These are phyloP conservation scores for Melanaphis sacchari DNA, from an alignment of 1,140 invertebrate species.

Conservation along the genomic window DNA sequence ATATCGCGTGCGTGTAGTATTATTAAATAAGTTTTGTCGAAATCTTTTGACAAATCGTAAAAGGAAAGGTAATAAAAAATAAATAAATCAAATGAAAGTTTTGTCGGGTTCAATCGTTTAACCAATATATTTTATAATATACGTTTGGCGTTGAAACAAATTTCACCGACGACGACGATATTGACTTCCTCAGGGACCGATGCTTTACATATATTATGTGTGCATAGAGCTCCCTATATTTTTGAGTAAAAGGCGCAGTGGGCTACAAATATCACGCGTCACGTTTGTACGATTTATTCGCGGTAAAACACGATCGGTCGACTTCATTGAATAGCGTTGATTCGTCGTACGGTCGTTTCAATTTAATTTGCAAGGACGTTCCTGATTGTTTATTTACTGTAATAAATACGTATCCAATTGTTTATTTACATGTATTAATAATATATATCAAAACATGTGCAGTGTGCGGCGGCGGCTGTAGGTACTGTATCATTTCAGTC, in stretches of 20 bases:
- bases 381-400: background rate
- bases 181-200: background rate
- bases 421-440: no score
- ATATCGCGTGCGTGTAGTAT: background rate
- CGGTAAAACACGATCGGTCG: background rate
- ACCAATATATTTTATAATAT: background rate
- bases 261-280: background rate
- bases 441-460: background rate
- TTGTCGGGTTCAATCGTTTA: background rate
- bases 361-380: background rate
- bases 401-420: background rate
- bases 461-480: background rate
- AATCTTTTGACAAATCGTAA: background rate
- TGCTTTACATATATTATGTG: background rate
- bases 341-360: background rate
- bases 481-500: conserved; percentile 13
- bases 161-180: background rate
- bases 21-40: background rate
- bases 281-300: background rate
- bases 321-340: background rate
- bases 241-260: background rate
- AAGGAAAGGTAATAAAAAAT: background rate
- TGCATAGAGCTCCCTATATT: background rate
- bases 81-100: background rate
- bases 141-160: background rate